phyloP scores from a whole-genome alignment of 2,888 invertebrate genomes.

The Cataglyphis cursor region DNA sequence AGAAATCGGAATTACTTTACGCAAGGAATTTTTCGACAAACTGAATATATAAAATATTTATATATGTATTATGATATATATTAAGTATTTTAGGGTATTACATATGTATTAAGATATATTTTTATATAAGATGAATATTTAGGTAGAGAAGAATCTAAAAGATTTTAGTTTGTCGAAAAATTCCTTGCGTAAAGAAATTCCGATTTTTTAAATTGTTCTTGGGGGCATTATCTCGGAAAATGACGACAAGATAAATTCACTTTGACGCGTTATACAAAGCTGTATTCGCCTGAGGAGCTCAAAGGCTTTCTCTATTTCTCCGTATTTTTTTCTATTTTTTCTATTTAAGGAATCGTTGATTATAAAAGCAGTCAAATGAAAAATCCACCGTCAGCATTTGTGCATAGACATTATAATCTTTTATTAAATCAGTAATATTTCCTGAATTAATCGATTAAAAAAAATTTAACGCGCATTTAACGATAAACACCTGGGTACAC shows the following conservation, averaged over 20 bases:
- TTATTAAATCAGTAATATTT: neutral
- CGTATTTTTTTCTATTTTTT: neutral
- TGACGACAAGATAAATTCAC: neutral
- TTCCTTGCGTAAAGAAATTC: neutral
- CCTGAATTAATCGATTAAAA: neutral
- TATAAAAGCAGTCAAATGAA: constrained; percentile 3
- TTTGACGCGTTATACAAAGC: constrained; percentile 10
- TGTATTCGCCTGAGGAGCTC: neutral
- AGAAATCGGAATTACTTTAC: neutral
- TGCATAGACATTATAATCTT: neutral
- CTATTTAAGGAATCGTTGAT: neutral
- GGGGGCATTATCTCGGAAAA: neutral
- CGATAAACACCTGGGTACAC: constrained; percentile 12
- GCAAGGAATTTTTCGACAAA: neutral
- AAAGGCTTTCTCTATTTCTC: neutral
- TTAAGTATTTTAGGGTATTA: too few species aligned
- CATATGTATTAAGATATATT: too few species aligned
- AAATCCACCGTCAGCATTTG: neutral
- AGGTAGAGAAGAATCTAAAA: neutral
- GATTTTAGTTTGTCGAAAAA: neutral
- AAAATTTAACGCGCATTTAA: neutral
- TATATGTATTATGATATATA: neutral
- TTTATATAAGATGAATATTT: neutral
- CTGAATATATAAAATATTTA: neutral
- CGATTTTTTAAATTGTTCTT: neutral